Conservation (phyloP, 2,113 vertebrate species). For the Aleadryas rufinucha region DNA sequence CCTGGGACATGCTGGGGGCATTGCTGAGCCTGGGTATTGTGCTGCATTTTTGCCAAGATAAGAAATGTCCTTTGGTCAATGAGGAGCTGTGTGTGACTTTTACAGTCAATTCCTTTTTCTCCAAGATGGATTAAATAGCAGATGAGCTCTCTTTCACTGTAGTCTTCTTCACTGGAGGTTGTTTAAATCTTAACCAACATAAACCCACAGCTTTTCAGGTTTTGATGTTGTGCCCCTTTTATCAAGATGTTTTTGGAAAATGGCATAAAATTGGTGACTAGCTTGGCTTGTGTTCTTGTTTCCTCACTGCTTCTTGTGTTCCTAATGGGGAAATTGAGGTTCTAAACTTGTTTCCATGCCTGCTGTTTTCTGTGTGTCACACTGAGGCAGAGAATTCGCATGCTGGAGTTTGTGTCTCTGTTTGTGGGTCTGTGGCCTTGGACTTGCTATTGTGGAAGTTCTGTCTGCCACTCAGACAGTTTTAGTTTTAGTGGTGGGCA, state of each 20-base stretch:
- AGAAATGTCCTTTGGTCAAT: background rate
- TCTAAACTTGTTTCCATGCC: background rate
- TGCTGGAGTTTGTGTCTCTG: background rate
- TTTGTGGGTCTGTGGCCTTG: background rate
- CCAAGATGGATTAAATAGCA: background rate
- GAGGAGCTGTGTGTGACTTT: background rate
- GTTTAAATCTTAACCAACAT: background rate
- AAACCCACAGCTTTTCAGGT: background rate
- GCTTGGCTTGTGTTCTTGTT: background rate
- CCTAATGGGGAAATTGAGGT: background rate
- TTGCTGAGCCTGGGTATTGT: background rate
- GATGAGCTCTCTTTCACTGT: background rate
- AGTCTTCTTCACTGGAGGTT: background rate
- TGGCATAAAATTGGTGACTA: background rate
- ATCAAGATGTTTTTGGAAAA: background rate
- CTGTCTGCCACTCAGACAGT: background rate
- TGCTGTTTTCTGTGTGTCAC: fast-evolving
- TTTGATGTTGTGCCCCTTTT: background rate
- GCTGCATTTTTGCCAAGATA: background rate
- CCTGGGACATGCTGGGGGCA: background rate
- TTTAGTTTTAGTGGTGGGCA: background rate
- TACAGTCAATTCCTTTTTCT: background rate
- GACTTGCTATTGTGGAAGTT: background rate
- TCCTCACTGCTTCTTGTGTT: background rate
- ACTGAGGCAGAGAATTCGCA: background rate